Evolutionary conservation across 2,888 invertebrate genomes (phyloP), one percentile per base, ranked within the genome.

Genomic region (Aricia artaxerxes): DNA sequence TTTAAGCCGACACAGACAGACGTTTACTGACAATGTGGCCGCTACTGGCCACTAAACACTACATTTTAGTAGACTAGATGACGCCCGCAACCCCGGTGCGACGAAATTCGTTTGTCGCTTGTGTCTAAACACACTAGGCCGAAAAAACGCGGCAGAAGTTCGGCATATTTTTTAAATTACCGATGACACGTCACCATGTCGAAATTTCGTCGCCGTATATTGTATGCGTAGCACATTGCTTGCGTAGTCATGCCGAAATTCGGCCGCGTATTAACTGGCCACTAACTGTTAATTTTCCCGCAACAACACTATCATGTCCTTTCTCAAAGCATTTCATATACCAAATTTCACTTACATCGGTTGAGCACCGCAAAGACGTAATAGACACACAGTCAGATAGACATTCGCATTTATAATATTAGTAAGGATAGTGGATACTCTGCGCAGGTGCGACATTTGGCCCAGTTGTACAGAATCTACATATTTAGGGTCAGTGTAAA

Each of bases 401-500:
- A 57, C 57, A 16, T 57, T 13, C 13, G 4, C 16, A 57, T 57
- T 53, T 57, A 57, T 16, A 57, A 16, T 57, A 57, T 16, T 57
- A 49, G 57, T 16, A 57, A 57, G 16, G 57, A 38, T 1, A 5
- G 11, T 69, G 16, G 57, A 38, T 1, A 5, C 31, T 69, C 5
- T 69, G 69, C 69, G 69, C 31, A 69, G 69, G 69, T 69, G 69
- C 35, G 69, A 69, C 69, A 38, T 69, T 38, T 69, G 69, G 69
- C 69, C 69, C 35, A 69, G 69, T 69, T 38, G 69, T 69, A 35
- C 69, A 69, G 69, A 38, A 38, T 69, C 69, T 69, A 13, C 13
- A 69, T 69, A 69, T 69, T 69, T 69, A 69, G 69, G 4, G 13
- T 5, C 11, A 4, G 3, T 11, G 69, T 38, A 69, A 13, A 69